These are phyloP conservation scores for Chlorodrepanis virens DNA, from an alignment of 2,113 vertebrate species.

Conservation along the genomic window DNA sequence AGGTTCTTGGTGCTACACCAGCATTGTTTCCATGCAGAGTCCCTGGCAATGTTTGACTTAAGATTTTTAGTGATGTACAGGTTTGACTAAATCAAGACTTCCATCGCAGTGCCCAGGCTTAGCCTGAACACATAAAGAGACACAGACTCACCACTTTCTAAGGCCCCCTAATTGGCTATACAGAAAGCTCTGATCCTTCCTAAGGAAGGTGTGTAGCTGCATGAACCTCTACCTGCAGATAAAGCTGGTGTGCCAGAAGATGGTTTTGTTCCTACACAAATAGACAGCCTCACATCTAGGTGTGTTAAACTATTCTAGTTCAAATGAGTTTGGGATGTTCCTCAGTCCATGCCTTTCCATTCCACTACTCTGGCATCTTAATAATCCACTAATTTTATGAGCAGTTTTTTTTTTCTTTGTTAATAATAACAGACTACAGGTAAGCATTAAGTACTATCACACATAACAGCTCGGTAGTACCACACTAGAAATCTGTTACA, in stretches of 20 bases:
- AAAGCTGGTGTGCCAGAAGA: not conserved
- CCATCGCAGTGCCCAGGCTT: not conserved
- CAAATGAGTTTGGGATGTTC: not conserved
- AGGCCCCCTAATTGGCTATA: not conserved
- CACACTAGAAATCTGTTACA: not conserved
- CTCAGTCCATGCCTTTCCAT: not conserved
- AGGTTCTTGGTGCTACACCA: not conserved
- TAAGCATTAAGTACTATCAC: not conserved
- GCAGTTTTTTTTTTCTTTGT: not conserved
- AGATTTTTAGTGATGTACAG: not conserved
- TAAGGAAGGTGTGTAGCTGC: not conserved
- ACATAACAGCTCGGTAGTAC: not conserved
- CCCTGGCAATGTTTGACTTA: not conserved
- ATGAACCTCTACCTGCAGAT: not conserved
- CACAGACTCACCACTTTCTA: not conserved
- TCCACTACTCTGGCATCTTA: not conserved
- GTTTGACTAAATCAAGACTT: not conserved
- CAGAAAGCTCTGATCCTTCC: not conserved
- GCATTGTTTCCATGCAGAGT: not conserved
- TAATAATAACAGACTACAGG: not conserved
- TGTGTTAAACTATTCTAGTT: not conserved
- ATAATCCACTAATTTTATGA: not conserved
- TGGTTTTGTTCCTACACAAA: not conserved
- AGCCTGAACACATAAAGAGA: not conserved
- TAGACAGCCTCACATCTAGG: not conserved